phyloP scores from a whole-genome alignment of 2,113 vertebrate species.

The Halichoerus grypus region DNA sequence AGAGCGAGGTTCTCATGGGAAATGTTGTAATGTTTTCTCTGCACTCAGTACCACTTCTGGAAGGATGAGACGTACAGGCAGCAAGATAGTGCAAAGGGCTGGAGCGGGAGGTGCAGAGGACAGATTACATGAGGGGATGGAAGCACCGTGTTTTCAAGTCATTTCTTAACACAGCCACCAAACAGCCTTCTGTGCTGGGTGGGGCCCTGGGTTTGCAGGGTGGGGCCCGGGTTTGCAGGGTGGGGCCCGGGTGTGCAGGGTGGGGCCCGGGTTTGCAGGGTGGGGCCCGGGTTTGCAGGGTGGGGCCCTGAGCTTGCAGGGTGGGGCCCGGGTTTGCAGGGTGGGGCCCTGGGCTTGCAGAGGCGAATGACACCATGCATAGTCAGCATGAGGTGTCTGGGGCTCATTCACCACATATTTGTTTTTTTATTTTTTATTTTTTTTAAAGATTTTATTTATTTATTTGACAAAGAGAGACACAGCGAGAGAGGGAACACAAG shows the following conservation, averaged over 20 bases:
- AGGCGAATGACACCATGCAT: rapidly evolving
- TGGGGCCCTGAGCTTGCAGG: background rate
- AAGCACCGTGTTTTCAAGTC: no score
- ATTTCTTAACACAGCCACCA: background rate
- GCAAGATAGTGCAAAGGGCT: background rate
- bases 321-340: background rate
- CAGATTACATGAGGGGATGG: rapidly evolving
- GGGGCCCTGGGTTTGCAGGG: background rate
- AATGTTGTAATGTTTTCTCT: background rate
- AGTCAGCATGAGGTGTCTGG: background rate
- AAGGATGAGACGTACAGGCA: background rate
- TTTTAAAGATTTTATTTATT: no score
- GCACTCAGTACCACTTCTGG: background rate
- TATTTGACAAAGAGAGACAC: no score
- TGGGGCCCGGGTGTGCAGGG: background rate
- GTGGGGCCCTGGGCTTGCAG: background rate
- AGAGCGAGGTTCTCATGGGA: background rate
- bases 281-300: no score
- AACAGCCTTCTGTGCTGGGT: background rate
- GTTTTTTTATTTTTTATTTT: no score
- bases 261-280: background rate
- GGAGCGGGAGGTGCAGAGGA: rapidly evolving
- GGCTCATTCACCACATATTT: background rate
- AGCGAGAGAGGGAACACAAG: no score
- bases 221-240: background rate